Conservation (phyloP, 1,140 invertebrate species). For the Agrypnia vestita region DNA sequence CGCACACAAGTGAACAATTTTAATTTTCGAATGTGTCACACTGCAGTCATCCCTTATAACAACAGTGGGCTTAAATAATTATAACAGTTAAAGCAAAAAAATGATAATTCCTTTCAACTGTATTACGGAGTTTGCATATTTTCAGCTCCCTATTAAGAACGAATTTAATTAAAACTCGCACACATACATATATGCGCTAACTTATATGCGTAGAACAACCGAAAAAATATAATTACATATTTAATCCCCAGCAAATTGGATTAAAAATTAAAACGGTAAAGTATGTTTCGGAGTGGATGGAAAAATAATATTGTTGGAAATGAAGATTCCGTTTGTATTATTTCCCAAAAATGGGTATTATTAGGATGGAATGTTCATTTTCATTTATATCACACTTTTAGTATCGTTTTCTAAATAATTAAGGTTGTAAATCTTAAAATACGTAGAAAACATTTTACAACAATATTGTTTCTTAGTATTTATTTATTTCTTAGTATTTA, state of each 20-base stretch:
- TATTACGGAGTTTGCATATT: slow-evolving; percentile 48
- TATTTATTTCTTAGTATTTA: too few species aligned
- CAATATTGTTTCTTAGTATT: too few species aligned
- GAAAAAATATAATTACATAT: slow-evolving; percentile 70
- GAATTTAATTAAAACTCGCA: slow-evolving; percentile 60
- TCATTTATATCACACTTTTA: not conserved
- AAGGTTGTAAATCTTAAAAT: too few species aligned
- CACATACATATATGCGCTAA: slow-evolving; percentile 29
- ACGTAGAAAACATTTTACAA: too few species aligned
- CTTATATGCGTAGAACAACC: slow-evolving; percentile 47
- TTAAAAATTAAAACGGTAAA: slow-evolving; percentile 71
- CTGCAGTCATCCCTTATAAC: slow-evolving; percentile 52
- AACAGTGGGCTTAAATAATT: slow-evolving; percentile 56
- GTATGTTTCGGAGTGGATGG: slow-evolving; percentile 58
- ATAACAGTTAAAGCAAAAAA: slow-evolving; percentile 47
- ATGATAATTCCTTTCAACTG: slow-evolving; percentile 46
- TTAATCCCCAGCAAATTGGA: slow-evolving; percentile 75
- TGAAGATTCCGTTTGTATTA: slow-evolving; percentile 48
- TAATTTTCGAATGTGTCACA: slow-evolving; percentile 27
- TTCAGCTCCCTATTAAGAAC: slow-evolving; percentile 60
- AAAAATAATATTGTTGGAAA: slow-evolving; percentile 66
- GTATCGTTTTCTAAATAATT: not conserved
- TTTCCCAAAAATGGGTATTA: slow-evolving; percentile 2
- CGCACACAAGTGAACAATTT: slow-evolving; percentile 1
- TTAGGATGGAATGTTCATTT: not conserved